These are phyloP conservation scores for Thymelicus lineola DNA, from an alignment of 2,888 invertebrate genomes.

Conservation along the genomic window DNA sequence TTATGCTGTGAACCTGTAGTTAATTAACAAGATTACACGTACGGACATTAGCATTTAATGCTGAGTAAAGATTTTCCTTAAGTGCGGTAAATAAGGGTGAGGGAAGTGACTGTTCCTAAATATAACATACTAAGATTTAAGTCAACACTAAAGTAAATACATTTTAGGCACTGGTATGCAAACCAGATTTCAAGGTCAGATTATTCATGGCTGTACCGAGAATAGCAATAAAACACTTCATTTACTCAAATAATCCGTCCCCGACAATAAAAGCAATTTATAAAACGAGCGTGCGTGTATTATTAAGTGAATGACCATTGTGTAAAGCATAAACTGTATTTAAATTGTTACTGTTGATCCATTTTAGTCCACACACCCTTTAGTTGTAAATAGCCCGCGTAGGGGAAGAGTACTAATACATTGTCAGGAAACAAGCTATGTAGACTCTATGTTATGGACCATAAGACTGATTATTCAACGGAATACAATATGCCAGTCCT, in stretches of 20 bases:
- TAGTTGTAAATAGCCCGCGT: slow-evolving; percentile 65
- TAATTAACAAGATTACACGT: no score
- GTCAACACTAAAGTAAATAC: not conserved
- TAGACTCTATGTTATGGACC: slow-evolving; percentile 38
- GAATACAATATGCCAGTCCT: slow-evolving; percentile 29
- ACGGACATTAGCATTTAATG: no score
- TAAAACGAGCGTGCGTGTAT: slow-evolving; percentile 19
- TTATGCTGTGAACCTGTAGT: no score
- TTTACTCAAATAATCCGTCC: slow-evolving; percentile 21
- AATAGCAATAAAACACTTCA: slow-evolving; percentile 8
- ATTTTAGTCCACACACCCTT: slow-evolving; percentile 67
- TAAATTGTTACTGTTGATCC: slow-evolving; percentile 54
- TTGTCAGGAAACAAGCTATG: not conserved
- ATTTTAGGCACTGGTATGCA: slow-evolving; percentile 4
- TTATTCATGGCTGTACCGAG: slow-evolving; percentile 7
- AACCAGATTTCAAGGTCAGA: slow-evolving; percentile 7
- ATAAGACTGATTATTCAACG: slow-evolving; percentile 12
- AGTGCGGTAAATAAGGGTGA: no score
- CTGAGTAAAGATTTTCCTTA: no score
- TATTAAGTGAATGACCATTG: slow-evolving; percentile 42
- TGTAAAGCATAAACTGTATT: slow-evolving; percentile 46
- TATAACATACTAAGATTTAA: not conserved
- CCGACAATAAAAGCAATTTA: slow-evolving; percentile 16
- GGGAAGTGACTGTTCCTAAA: not conserved
- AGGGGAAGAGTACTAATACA: slow-evolving; percentile 57